Evolutionary conservation across 1,140 invertebrate species (phyloP).

Genomic region (Aphis gossypii): DNA sequence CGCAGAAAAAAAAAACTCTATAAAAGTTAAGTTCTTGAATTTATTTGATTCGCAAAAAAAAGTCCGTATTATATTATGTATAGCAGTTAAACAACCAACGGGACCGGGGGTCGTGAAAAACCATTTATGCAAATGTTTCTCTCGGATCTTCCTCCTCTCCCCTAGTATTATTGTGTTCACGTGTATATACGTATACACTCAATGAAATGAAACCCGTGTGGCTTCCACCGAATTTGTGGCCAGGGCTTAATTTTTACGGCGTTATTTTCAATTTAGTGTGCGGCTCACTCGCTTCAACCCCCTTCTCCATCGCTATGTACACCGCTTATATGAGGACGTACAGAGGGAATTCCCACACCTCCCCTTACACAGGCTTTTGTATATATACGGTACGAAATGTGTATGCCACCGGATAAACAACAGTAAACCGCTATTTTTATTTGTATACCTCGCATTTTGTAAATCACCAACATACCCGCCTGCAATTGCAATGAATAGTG

Average conservation of each 20-base stretch:
- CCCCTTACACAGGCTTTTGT: slow-evolving; percentile 12
- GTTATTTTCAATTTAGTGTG: slow-evolving; percentile 54
- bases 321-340: not conserved
- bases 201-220: slow-evolving; percentile 54
- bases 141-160: slow-evolving; percentile 40
- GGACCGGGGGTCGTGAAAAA: slow-evolving; percentile 50
- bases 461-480: not conserved
- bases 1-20: slow-evolving; percentile 41
- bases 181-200: slow-evolving; percentile 48
- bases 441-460: slow-evolving; percentile 13
- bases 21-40: slow-evolving; percentile 58
- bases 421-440: slow-evolving; percentile 38
- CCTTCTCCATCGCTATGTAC: not conserved
- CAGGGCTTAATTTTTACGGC: slow-evolving; percentile 56
- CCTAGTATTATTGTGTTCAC: slow-evolving; percentile 36
- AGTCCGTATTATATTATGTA: slow-evolving; percentile 42
- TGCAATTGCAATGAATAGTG: not conserved
- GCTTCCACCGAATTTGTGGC: slow-evolving; percentile 55
- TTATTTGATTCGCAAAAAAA: slow-evolving; percentile 51
- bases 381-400: not conserved
- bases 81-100: slow-evolving; percentile 52
- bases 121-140: slow-evolving; percentile 57
- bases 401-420: not conserved
- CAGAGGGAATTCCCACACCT: not conserved
- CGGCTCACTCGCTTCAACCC: not conserved